phyloP scores from a whole-genome alignment of 2,797 vertebrate genomes.

The Stomatorhinus walkeri region DNA sequence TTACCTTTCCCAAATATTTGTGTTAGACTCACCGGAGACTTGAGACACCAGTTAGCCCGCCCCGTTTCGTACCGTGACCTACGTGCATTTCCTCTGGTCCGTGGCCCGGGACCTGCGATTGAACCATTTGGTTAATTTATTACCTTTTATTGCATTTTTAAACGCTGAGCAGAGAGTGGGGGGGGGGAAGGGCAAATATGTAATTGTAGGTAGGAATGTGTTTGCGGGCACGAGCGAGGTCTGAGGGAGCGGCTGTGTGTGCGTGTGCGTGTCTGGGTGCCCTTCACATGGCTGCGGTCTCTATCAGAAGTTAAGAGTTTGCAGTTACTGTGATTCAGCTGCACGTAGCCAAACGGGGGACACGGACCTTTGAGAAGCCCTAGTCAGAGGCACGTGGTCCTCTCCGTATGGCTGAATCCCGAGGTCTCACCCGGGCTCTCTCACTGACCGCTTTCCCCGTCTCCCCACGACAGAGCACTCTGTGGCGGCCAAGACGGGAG shows the following conservation, averaged over 20 bases:
- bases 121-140: conserved; percentile 40
- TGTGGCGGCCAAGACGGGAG: conserved; percentile 81
- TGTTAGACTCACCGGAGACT: conserved; percentile 37
- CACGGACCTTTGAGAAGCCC: background rate
- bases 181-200: conserved; percentile 35
- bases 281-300: background rate
- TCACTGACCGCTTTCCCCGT: background rate
- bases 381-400: background rate
- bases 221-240: conserved; percentile 30
- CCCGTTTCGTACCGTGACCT: conserved; percentile 4
- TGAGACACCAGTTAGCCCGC: conserved; percentile 33
- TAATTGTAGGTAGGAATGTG: conserved; percentile 33
- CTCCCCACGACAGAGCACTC: conserved; percentile 73
- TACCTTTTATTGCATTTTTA: conserved; percentile 48
- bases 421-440: background rate
- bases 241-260: background rate
- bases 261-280: background rate
- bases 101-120: conserved; percentile 26
- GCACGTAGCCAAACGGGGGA: background rate
- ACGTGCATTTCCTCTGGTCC: conserved; percentile 21
- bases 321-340: background rate
- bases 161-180: conserved; percentile 24
- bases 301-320: background rate
- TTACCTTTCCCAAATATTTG: conserved; percentile 50
- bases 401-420: no score